These are phyloP conservation scores for Nomada lathburiana DNA, from an alignment of 2,888 invertebrate species.

Conservation along the genomic window DNA sequence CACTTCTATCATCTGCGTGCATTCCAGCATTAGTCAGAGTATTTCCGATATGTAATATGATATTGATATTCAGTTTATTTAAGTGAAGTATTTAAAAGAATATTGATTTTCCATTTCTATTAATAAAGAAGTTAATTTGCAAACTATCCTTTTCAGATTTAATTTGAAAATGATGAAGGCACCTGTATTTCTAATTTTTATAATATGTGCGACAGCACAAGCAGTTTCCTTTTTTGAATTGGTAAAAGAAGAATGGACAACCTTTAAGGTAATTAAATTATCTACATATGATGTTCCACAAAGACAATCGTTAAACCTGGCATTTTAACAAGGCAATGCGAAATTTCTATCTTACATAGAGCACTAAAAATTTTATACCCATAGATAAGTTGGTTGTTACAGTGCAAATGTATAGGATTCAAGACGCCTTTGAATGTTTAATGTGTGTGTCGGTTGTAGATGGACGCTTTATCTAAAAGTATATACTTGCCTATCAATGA, in stretches of 20 bases:
- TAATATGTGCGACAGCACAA: constrained; percentile 86
- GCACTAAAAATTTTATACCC: neutral
- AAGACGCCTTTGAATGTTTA: neutral
- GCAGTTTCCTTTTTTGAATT: constrained; percentile 91
- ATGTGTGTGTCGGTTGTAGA: constrained; percentile 3
- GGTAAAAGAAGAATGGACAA: constrained; percentile 91
- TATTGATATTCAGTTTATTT: too few species aligned
- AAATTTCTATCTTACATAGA: neutral
- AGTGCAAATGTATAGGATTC: neutral
- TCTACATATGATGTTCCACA: neutral
- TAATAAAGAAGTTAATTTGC: constrained; percentile 3
- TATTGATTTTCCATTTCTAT: neutral
- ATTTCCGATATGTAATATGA: too few species aligned
- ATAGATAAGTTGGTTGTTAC: neutral
- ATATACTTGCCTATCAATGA: neutral
- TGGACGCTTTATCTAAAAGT: constrained; percentile 9
- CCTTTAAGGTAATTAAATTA: constrained; percentile 88
- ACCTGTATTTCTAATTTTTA: constrained; percentile 83
- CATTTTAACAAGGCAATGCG: neutral
- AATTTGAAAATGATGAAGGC: constrained; percentile 79
- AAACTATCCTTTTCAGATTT: constrained; percentile 51
- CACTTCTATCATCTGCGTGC: too few species aligned
- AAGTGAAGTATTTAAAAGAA: neutral
- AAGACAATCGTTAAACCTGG: neutral
- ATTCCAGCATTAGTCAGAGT: too few species aligned